Percentiles rank a stretch among this genome's conserved stretches.
Conservation (phyloP, 2,888 invertebrate species). For the Andrena bucephala region DNA sequence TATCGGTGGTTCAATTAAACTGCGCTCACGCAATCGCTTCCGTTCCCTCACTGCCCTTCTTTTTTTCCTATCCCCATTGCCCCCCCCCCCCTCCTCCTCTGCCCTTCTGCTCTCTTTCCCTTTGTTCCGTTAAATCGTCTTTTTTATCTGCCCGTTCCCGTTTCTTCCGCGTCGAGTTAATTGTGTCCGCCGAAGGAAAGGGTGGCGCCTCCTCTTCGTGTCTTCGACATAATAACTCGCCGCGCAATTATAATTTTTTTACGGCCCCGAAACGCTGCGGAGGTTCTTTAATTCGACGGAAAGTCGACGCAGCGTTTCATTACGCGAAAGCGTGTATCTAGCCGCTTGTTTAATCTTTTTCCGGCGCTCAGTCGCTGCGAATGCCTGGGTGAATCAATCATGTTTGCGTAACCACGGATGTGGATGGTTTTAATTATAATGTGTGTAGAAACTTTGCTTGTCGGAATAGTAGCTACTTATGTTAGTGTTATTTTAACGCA, state of each 20-base stretch:
- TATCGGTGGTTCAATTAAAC: slow-evolving; percentile 50
- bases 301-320: neutral
- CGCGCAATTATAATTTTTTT: slow-evolving; percentile 19
- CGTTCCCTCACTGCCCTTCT: neutral
- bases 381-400: neutral
- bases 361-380: too few species aligned
- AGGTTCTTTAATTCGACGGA: neutral
- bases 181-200: slow-evolving; percentile 34
- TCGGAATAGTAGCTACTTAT: too few species aligned
- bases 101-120: slow-evolving; percentile 2
- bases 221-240: slow-evolving; percentile 11
- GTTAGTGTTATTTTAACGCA: too few species aligned
- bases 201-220: neutral
- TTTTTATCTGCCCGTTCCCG: neutral
- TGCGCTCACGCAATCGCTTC: slow-evolving; percentile 43
- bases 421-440: too few species aligned
- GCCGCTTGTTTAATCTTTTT: slow-evolving; percentile 19
- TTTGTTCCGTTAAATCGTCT: neutral
- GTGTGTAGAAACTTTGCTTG: too few species aligned
- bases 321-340: slow-evolving; percentile 7
- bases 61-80: neutral
- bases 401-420: slow-evolving; percentile 22
- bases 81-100: neutral
- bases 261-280: neutral
- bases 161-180: slow-evolving; percentile 40